Percentiles rank a stretch among this genome's conserved stretches.
Conservation (phyloP, 2,113 vertebrate species). For the Sula dactylatra region DNA sequence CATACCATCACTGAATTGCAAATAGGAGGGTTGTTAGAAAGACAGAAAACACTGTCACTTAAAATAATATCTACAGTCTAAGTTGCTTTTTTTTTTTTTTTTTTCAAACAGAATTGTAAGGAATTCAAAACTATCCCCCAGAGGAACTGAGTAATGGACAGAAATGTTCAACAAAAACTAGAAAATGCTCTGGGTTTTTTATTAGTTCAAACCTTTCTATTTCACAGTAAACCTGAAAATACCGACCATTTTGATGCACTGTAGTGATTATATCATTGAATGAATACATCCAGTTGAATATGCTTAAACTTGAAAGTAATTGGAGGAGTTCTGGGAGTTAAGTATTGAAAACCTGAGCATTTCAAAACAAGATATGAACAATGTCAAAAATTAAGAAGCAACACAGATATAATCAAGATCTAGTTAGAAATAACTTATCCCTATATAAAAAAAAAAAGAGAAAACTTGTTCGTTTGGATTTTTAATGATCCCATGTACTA, state of each 20-base stretch:
- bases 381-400: not conserved
- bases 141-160: not conserved
- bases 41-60: slow-evolving; percentile 11
- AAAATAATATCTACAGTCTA: slow-evolving; percentile 20
- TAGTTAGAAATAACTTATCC: not conserved
- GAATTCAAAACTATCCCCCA: not conserved
- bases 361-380: not conserved
- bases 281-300: not conserved
- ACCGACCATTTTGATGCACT: not conserved
- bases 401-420: not conserved
- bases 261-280: not conserved
- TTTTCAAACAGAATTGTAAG: not conserved
- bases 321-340: not conserved
- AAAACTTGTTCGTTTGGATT: not conserved
- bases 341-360: not conserved
- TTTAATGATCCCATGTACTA: not conserved
- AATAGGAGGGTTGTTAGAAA: slow-evolving; percentile 33
- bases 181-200: not conserved
- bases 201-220: not conserved
- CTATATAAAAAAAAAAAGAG: not conserved
- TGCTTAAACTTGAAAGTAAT: not conserved
- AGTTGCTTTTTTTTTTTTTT: not conserved
- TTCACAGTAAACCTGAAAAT: not conserved
- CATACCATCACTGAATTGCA: slow-evolving; percentile 32
- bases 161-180: not conserved